Evolutionary conservation across 2,888 invertebrate genomes (phyloP).

Genomic region (Seladonia tumulorum): DNA sequence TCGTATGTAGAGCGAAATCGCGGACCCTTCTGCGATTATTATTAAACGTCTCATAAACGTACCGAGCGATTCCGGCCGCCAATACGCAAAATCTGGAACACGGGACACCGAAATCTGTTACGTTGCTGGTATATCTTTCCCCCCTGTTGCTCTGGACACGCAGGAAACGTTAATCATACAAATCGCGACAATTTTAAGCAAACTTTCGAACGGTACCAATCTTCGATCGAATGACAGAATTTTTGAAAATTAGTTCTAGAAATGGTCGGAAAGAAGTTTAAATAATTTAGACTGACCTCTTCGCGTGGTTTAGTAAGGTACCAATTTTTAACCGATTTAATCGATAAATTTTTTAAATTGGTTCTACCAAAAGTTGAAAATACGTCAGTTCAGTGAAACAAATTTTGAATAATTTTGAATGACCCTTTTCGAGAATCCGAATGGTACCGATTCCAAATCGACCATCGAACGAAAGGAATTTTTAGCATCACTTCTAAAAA

Average conservation of each 20-base stretch:
- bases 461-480: too few relatives aligned
- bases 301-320: too few relatives aligned
- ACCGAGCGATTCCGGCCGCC: slow-evolving; percentile 9
- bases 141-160: neutral
- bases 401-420: too few relatives aligned
- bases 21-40: slow-evolving; percentile 12
- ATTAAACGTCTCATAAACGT: slow-evolving; percentile 17
- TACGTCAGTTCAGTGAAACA: too few relatives aligned
- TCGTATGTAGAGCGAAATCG: slow-evolving; percentile 24
- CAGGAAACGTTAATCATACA: neutral
- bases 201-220: neutral
- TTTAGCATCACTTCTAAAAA: too few relatives aligned
- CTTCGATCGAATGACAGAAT: neutral
- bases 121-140: neutral
- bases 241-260: neutral
- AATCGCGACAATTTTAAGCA: neutral
- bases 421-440: too few relatives aligned
- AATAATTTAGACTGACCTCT: too few relatives aligned
- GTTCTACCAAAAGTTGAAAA: too few relatives aligned
- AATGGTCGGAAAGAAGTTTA: neutral
- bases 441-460: too few relatives aligned
- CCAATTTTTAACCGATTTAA: too few relatives aligned
- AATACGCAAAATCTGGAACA: slow-evolving; percentile 1
- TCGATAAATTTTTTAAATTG: too few relatives aligned
- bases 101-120: neutral